These are phyloP conservation scores for Sinopyrophorus schimmeli DNA, from an alignment of 2,888 invertebrate species.

Conservation along the genomic window DNA sequence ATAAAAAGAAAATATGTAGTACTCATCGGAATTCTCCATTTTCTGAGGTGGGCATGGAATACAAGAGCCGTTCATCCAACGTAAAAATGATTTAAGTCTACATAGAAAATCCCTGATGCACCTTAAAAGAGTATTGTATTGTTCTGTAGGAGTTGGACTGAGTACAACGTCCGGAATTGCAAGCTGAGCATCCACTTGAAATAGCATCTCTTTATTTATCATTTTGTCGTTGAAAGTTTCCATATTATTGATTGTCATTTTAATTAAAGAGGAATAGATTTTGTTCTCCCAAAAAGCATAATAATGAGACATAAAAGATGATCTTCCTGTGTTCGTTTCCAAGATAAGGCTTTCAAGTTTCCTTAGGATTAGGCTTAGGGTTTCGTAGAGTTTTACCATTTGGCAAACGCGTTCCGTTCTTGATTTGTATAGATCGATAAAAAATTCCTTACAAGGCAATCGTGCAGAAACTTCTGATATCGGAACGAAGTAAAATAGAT, in stretches of 20 bases:
- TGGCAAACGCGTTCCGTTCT: conserved; percentile 69
- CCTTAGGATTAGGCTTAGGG: conserved; percentile 78
- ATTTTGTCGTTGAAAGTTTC: conserved; percentile 65
- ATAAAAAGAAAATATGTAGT: conserved; percentile 74
- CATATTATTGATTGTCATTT: conserved; percentile 71
- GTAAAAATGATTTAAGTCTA: conserved; percentile 72
- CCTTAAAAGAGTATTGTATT: conserved; percentile 75
- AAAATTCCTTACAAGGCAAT: conserved; percentile 63
- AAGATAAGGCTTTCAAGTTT: conserved; percentile 85
- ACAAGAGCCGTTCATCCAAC: conserved; percentile 87
- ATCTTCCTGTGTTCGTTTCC: conserved; percentile 75
- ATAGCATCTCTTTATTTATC: conserved; percentile 63
- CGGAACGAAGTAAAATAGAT: conserved; percentile 59
- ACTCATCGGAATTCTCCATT: conserved; percentile 62
- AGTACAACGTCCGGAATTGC: conserved; percentile 76
- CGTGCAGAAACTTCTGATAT: conserved; percentile 38
- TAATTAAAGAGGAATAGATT: conserved; percentile 69
- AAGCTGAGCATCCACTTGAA: conserved; percentile 78
- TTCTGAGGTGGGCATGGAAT: conserved; percentile 69
- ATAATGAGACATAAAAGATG: conserved; percentile 73
- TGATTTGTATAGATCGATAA: conserved; percentile 69
- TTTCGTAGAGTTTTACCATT: conserved; percentile 74
- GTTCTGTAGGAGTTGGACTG: conserved; percentile 74
- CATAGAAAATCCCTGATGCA: conserved; percentile 77
- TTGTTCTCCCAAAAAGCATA: conserved; percentile 83